Percentiles rank a stretch among this genome's conserved stretches.
These are phyloP conservation scores for Heliocidaris tuberculata DNA, from an alignment of 35 echinoderm and acorn worm genomes.

Conservation along the genomic window DNA sequence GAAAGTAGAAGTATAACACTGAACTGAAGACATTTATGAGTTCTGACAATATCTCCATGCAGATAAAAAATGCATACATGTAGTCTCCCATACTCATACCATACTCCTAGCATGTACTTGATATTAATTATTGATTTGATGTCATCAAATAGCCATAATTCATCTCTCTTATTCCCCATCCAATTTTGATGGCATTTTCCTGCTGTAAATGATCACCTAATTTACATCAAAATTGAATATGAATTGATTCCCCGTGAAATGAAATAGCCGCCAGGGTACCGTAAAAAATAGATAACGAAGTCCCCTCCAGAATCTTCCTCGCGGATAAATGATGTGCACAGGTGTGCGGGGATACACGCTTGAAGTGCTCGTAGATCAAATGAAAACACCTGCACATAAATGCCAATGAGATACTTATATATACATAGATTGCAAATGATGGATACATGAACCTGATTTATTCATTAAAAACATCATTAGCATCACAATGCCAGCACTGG, in stretches of 20 bases:
- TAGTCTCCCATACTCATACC: neutral
- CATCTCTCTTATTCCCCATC: neutral
- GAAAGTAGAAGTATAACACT: neutral
- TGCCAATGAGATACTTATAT: neutral
- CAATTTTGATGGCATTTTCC: neutral
- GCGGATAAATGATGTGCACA: neutral
- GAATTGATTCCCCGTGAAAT: neutral
- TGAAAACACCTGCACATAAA: neutral
- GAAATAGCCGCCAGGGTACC: neutral
- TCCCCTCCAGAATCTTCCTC: neutral
- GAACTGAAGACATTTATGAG: neutral
- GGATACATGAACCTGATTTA: neutral
- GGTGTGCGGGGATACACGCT: neutral
- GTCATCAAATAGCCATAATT: neutral
- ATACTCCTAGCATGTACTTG: neutral
- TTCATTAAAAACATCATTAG: neutral
- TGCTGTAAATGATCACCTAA: neutral
- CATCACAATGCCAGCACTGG: neutral
- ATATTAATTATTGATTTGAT: conserved; percentile 3
- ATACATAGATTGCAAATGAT: neutral
- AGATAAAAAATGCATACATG: neutral
- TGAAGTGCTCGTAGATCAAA: neutral
- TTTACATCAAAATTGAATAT: neutral
- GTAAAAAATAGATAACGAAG: neutral
- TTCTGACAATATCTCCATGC: neutral